Evolutionary conservation across 2,797 vertebrate species (phyloP).

Genomic region (Chrysocyon brachyurus): DNA sequence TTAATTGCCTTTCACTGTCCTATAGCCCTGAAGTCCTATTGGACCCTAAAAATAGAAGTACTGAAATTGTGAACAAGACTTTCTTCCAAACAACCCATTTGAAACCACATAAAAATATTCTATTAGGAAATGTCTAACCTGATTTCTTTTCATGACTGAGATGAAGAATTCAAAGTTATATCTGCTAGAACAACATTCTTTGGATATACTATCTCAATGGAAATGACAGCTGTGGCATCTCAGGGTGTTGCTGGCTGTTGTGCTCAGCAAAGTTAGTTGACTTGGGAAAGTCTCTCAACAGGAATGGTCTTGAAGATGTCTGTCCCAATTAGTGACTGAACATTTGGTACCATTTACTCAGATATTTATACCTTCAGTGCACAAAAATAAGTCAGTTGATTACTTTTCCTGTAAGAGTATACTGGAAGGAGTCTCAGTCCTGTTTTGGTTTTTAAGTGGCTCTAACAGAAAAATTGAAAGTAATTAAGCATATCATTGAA

Average conservation of each 20-base stretch:
- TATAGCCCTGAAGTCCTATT: not conserved
- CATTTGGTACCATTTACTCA: slow-evolving; percentile 64
- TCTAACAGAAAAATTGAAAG: not conserved
- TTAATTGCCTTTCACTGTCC: not conserved
- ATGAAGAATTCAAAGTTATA: not conserved
- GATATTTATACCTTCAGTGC: slow-evolving; percentile 68
- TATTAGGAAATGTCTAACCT: not conserved
- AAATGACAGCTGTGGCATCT: not conserved
- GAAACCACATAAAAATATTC: not conserved
- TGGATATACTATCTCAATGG: accelerated
- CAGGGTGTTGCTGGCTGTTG: not conserved
- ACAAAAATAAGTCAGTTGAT: slow-evolving; percentile 39
- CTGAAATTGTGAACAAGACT: not conserved
- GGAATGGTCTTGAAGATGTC: slow-evolving; percentile 54
- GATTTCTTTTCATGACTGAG: not conserved
- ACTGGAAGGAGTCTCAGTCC: not conserved
- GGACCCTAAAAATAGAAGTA: not conserved
- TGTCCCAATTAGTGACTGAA: slow-evolving; percentile 79
- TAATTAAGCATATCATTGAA: not conserved
- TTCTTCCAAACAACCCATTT: not conserved
- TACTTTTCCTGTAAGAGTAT: not conserved
- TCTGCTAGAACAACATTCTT: not conserved
- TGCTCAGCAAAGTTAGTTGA: slow-evolving; percentile 68
- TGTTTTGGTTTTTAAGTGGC: not conserved
- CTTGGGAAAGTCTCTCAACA: slow-evolving; percentile 72